A percentile compares a stretch with the other conserved stretches of the same genome.
These are phyloP conservation scores for Limanda limanda DNA, from an alignment of 2,113 vertebrate species.

Conservation along the genomic window DNA sequence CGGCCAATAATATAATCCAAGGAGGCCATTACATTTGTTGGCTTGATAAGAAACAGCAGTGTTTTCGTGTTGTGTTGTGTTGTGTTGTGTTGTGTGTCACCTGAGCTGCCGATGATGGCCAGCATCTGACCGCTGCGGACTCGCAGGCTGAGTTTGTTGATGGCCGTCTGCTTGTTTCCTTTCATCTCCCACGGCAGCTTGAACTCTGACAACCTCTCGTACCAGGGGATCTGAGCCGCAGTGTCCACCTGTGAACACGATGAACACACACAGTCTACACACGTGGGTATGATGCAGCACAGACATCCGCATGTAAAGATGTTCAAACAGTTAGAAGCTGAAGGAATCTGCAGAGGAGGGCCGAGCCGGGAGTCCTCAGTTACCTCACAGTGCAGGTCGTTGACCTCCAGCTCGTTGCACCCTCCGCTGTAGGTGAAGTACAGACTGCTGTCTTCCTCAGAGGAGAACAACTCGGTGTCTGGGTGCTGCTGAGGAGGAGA, in stretches of 20 bases:
- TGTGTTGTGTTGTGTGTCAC: constrained; percentile 71
- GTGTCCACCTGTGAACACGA: constrained; percentile 84
- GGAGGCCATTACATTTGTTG: background rate
- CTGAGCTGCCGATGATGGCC: constrained; percentile 94
- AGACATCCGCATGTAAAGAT: background rate
- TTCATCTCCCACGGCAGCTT: constrained; percentile 89
- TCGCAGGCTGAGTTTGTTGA: constrained; percentile 89
- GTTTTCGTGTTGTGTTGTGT: background rate
- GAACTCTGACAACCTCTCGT: constrained; percentile 89
- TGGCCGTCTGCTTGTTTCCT: constrained; percentile 80
- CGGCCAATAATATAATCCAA: too few relatives aligned
- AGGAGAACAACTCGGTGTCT: constrained; percentile 85
- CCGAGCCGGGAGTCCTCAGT: background rate
- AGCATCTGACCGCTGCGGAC: constrained; percentile 96
- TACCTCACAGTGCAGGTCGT: constrained; percentile 92
- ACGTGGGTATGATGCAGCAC: background rate
- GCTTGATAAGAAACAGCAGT: background rate
- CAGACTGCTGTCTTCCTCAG: constrained; percentile 92
- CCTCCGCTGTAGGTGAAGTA: constrained; percentile 95
- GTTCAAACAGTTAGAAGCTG: background rate
- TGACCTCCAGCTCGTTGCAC: constrained; percentile 90
- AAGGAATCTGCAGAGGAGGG: background rate
- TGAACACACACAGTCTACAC: background rate
- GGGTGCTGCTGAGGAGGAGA: background rate
- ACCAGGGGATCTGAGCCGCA: constrained; percentile 93